Evolutionary conservation across 2,113 vertebrate genomes (phyloP), one percentile per base, ranked within the genome.

Genomic region (Argyrosomus japonicus): DNA sequence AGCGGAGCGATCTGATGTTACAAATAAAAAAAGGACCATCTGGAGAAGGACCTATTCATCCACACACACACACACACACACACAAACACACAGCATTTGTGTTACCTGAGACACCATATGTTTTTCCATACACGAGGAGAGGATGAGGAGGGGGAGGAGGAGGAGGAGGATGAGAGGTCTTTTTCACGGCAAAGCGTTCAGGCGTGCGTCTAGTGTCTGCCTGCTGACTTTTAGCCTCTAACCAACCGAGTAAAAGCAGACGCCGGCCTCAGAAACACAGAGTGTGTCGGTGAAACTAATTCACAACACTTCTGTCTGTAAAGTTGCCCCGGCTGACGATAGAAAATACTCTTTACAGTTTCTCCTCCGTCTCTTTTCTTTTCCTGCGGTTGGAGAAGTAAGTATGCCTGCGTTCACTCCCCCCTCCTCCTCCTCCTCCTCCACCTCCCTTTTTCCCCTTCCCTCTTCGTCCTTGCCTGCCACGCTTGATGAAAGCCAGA

Each of bases 401-500:
- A 81, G 62, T 48, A 72, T 73, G 72, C 76, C 68, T 74, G 60
- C n/a, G 2, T 67, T 45, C 61, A 27, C 58, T 53, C 69, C 9
- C 25, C 36, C 13, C 23, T 8, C 51, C 53, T 4, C 9, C 10
- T 23, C 23, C 68, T 29, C 25, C 15, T 9, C 36, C 36, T 51
- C 50, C 50, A 1, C 48, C 19, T 54, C 51, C 21, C 27, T 36
- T 75, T 81, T 23, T 19, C 58, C 50, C 45, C 60, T 63, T 21
- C 77, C 58, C 81, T 64, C 74, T 57, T 53, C 70, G 45, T 79
- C 71, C 69, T 75, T 64, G 71, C 85, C 84, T 81, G 81, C 91
- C 85, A 89, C 45, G 50, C 89, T 90, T 92, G 92, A 93, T 90
- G 86, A 84, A 93, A 92, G 86, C 91, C 93, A 93, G 92, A 89